Evolutionary conservation across 2,797 vertebrate genomes (phyloP).

Genomic region (Valencia hispanica): DNA sequence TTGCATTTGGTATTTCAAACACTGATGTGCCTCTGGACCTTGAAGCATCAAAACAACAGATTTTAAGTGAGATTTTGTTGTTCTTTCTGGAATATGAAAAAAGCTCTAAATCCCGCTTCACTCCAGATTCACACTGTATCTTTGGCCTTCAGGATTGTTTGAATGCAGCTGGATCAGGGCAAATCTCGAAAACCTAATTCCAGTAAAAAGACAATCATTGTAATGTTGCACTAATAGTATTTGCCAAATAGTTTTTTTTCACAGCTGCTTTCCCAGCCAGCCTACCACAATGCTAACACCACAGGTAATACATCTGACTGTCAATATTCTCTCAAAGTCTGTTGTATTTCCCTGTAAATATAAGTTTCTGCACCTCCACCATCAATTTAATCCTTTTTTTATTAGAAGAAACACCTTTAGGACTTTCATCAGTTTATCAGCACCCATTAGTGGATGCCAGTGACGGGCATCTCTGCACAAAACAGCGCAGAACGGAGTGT

Average conservation of each 20-base stretch:
- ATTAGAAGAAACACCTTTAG: not conserved
- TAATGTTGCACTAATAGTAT: not conserved
- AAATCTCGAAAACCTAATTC: not conserved
- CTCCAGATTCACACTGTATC: not conserved
- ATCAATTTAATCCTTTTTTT: not conserved
- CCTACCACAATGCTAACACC: not conserved
- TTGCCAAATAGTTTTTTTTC: not conserved
- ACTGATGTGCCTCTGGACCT: constrained; percentile 51
- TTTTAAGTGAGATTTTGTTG: constrained; percentile 54
- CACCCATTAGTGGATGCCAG: not conserved
- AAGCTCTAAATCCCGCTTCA: not conserved
- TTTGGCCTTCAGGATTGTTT: not conserved
- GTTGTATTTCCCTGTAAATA: not conserved
- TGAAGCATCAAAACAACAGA: constrained; percentile 67
- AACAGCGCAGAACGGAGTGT: not conserved
- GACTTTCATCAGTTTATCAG: not conserved
- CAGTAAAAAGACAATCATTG: not conserved
- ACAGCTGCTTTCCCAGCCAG: not conserved
- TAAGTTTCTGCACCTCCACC: not conserved
- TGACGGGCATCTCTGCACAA: not conserved
- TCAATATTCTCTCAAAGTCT: not conserved
- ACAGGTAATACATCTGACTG: not conserved
- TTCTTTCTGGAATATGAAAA: not conserved
- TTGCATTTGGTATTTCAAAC: constrained; percentile 58
- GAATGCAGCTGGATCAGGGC: not conserved